Conservation (phyloP, 2,113 vertebrate genomes). For the Puma concolor region DNA sequence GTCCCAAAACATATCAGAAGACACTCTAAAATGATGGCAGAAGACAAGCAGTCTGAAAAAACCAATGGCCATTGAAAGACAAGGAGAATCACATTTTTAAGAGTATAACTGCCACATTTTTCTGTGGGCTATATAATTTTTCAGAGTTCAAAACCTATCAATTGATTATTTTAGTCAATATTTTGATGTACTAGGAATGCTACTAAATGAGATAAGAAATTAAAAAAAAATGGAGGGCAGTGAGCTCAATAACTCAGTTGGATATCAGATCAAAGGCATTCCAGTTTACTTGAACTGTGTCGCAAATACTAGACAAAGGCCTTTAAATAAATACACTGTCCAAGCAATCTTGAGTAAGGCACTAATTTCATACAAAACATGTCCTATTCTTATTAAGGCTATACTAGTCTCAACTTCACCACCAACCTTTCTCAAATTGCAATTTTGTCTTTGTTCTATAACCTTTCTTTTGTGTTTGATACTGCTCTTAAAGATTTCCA, state of each 20-base stretch:
- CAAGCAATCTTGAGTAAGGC: not conserved
- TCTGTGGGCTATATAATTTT: not conserved
- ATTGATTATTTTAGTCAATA: not conserved
- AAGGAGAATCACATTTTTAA: not conserved
- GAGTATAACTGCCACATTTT: not conserved
- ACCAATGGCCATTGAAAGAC: not conserved
- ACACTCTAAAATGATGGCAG: not conserved
- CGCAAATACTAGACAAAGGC: not conserved
- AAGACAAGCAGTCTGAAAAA: not conserved
- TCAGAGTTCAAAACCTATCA: conserved; percentile 1
- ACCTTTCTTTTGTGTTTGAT: not conserved
- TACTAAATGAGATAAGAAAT: not conserved
- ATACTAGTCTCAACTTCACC: not conserved
- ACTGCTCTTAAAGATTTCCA: not conserved
- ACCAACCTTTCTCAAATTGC: not conserved
- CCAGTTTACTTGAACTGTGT: not conserved
- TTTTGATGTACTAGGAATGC: not conserved
- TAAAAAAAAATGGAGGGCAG: conserved; percentile 29
- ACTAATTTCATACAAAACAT: not conserved
- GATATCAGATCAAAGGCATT: not conserved
- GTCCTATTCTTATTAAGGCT: not conserved
- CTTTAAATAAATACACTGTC: not conserved
- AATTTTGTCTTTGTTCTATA: not conserved
- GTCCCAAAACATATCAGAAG: conserved; percentile 31
- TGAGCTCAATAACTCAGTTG: not conserved